phyloP scores from a whole-genome alignment of 2,888 invertebrate species.

The Lasioglossum oenotherae region DNA sequence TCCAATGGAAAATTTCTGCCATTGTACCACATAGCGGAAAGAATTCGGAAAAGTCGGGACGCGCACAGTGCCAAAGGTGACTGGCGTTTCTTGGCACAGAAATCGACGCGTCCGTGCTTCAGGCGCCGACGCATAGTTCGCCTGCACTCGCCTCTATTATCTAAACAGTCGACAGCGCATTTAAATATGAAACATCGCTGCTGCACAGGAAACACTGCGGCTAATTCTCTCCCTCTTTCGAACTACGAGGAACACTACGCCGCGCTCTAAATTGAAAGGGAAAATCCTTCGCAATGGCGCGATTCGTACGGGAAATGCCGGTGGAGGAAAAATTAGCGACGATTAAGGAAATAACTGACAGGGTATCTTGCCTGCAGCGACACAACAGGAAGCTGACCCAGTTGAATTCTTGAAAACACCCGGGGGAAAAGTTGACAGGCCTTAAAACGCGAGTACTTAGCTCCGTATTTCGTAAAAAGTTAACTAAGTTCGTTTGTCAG shows the following conservation, averaged over 20 bases:
- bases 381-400: constrained; percentile 42
- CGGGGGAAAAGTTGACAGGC: constrained; percentile 20
- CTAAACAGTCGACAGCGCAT: background rate
- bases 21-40: background rate
- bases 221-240: background rate
- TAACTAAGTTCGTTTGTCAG: background rate
- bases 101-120: constrained; percentile 28
- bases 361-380: constrained; percentile 22
- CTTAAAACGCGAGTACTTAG: constrained; percentile 13
- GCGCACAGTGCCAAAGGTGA: constrained; percentile 39
- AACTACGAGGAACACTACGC: background rate
- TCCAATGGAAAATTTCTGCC: background rate
- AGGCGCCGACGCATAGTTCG: constrained; percentile 33
- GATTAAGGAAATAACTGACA: constrained; percentile 35
- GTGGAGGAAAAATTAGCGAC: background rate
- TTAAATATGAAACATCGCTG: background rate
- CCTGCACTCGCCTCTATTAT: constrained; percentile 22
- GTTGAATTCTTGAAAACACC: constrained; percentile 36
- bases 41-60: constrained; percentile 27
- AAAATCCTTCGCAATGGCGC: background rate
- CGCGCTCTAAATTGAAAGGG: background rate
- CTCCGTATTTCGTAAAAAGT: constrained; percentile 15
- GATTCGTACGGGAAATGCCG: background rate
- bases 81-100: constrained; percentile 46
- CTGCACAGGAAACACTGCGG: background rate